phyloP scores from a whole-genome alignment of 2,797 vertebrate species.

The Pseudopleuronectes americanus region DNA sequence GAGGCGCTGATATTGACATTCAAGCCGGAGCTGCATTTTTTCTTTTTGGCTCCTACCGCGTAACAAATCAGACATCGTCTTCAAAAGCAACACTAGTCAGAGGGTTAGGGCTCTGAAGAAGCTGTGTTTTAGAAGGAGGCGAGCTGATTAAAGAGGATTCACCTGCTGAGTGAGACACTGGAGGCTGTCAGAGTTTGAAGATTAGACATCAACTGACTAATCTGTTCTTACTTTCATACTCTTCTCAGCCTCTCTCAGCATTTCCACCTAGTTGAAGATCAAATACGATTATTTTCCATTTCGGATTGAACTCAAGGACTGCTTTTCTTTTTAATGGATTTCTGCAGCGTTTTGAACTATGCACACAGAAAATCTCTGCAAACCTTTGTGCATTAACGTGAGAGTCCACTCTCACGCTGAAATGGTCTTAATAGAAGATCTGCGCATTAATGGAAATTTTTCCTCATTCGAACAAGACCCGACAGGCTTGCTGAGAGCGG shows the following conservation, averaged over 20 bases:
- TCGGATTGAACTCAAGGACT: slow-evolving; percentile 28
- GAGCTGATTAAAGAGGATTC: slow-evolving; percentile 60
- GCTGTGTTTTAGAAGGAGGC: slow-evolving; percentile 42
- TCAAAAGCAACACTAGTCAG: slow-evolving; percentile 15
- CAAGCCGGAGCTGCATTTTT: slow-evolving; percentile 16
- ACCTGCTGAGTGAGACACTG: slow-evolving; percentile 45
- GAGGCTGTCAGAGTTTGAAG: slow-evolving; percentile 47
- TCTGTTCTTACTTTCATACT: slow-evolving; percentile 44
- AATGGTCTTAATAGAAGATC: slow-evolving; percentile 2
- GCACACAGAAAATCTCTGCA: slow-evolving; percentile 6
- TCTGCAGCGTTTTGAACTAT: slow-evolving; percentile 17
- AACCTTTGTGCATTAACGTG: slow-evolving; percentile 21
- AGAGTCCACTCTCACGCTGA: not conserved
- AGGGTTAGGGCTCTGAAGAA: slow-evolving; percentile 35
- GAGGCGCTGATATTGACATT: slow-evolving; percentile 7
- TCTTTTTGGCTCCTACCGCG: slow-evolving; percentile 35
- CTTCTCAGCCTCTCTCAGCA: slow-evolving; percentile 8
- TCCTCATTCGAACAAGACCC: not conserved
- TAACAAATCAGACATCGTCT: slow-evolving; percentile 45
- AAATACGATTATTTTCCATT: slow-evolving; percentile 30
- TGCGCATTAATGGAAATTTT: slow-evolving; percentile 19
- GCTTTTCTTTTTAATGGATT: slow-evolving; percentile 19
- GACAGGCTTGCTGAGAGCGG: slow-evolving; percentile 6
- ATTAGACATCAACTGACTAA: slow-evolving; percentile 50
- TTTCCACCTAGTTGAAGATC: slow-evolving; percentile 11